Evolutionary conservation across 2,797 vertebrate genomes (phyloP).

Genomic region (Spatula clypeata): DNA sequence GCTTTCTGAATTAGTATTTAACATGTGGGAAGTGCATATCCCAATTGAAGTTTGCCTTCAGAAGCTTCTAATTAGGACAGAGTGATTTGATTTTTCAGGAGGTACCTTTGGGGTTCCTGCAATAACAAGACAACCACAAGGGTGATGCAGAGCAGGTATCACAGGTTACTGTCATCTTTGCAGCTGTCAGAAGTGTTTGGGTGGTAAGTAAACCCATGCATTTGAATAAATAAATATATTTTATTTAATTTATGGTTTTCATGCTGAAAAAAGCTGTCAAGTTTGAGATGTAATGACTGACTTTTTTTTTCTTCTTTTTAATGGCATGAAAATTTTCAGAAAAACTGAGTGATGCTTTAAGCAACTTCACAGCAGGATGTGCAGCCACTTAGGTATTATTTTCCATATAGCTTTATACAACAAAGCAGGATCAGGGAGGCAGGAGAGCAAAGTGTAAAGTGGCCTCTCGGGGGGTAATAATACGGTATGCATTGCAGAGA

Average conservation of each 20-base stretch:
- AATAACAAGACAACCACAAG: constrained; percentile 63
- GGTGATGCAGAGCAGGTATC: constrained; percentile 28
- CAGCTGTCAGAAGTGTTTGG: constrained; percentile 45
- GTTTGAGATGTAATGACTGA: constrained; percentile 68
- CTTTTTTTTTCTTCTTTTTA: constrained; percentile 47
- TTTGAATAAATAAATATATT: constrained; percentile 81
- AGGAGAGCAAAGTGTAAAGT: constrained; percentile 56
- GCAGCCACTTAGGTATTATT: constrained; percentile 71
- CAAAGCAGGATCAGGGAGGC: constrained; percentile 42
- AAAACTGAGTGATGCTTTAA: constrained; percentile 78
- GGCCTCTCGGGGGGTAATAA: constrained; percentile 30
- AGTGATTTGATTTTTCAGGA: constrained; percentile 51
- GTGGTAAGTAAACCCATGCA: constrained; percentile 61
- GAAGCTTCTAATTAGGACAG: constrained; percentile 69
- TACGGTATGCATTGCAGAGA: constrained; percentile 2
- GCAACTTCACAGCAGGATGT: constrained; percentile 72
- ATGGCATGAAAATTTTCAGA: constrained; percentile 55
- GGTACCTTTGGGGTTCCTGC: constrained; percentile 50
- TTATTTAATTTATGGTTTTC: constrained; percentile 74
- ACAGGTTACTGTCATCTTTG: constrained; percentile 57
- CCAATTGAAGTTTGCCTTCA: constrained; percentile 54
- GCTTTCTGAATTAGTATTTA: constrained; percentile 45
- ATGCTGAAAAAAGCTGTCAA: constrained; percentile 64
- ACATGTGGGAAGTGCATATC: not conserved
- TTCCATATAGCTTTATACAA: constrained; percentile 68